Base-by-base conservation (phyloP, 2,797 vertebrate genomes). In the Helostoma temminkii region DNA sequence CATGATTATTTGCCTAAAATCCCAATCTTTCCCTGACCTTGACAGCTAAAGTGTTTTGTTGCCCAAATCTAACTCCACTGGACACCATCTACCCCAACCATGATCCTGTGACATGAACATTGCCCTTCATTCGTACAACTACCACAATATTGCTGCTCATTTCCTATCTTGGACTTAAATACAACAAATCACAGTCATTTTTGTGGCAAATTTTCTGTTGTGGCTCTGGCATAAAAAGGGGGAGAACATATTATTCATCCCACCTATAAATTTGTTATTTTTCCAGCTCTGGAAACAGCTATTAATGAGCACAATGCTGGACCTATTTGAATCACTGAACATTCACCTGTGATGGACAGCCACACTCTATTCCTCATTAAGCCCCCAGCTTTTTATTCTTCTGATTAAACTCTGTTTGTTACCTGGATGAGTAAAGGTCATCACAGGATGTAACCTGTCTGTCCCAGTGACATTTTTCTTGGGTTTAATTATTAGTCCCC, bases 401-500 rank as follows among this genome's bases (percentile, higher is more conserved):
- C 26, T 49, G 36, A 57, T 78, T 72, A 70, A 76, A 58, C 62
- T 45, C 28, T 55, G 15, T 76, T 60, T 61, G 24, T 58, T 57
- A 53, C 66, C 61, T 60, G 57, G 21, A 67, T 48, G 50, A 74
- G 54, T 63, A 72, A 76, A 76, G 80, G 83, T 80, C 66, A 83
- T 32, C 37, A 50, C 45, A 37, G 19, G 49, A 72, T 70, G 48
- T 66, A 60, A 85, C 79, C 80, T 49, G 42, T 61, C 52, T 49
- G 10, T 53, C 64, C 53, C 14, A 11, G 42, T 48, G 26, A 50
- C 18, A 9, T 43, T 68, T 48, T 73, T 50, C 41, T 32, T 24
- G 6, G 30, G 52, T 84, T 82, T 86, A 66, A 77, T 87, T 84
- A 88, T 85, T 71, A 71, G 62, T 75, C 73, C 64, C 54, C 57